These are phyloP conservation scores for Rhyacichthys aspro DNA, from an alignment of 2,797 vertebrate species.

Conservation along the genomic window DNA sequence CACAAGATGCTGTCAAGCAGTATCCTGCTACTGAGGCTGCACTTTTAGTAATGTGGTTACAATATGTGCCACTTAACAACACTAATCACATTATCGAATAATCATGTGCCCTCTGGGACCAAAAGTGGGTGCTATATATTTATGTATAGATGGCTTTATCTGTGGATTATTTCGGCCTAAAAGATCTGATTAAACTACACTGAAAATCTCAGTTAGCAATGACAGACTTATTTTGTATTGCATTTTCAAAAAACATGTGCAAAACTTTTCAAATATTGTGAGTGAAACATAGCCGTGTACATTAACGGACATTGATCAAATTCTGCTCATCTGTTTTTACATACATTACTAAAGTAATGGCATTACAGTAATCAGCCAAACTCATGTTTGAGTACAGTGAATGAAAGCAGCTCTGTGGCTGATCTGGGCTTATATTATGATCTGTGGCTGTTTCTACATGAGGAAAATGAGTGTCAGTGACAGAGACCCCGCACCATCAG, in stretches of 20 bases:
- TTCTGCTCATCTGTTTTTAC: too few species aligned
- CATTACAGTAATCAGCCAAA: too few species aligned
- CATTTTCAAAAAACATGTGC: too few species aligned
- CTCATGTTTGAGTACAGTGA: neutral
- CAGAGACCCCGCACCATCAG: constrained; percentile 18
- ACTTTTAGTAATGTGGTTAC: constrained; percentile 14
- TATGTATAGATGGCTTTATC: neutral
- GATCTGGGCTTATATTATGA: constrained; percentile 8
- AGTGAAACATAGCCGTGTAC: too few species aligned
- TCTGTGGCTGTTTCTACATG: constrained; percentile 30
- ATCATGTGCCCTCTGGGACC: neutral
- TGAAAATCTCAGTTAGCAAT: too few species aligned
- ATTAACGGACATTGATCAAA: too few species aligned
- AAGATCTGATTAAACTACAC: too few species aligned
- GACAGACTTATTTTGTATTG: neutral
- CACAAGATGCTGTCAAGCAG: neutral
- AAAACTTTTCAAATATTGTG: too few species aligned
- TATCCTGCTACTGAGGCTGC: neutral
- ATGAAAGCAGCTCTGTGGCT: neutral
- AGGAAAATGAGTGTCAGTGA: constrained; percentile 42
- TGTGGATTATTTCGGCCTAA: too few species aligned
- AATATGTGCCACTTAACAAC: neutral
- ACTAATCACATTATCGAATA: constrained; percentile 3
- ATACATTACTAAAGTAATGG: neutral
- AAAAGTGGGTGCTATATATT: neutral